Percentiles rank a stretch among this genome's conserved stretches.
These are phyloP conservation scores for Anguilla rostrata DNA, from an alignment of 2,113 vertebrate genomes.

Conservation along the genomic window DNA sequence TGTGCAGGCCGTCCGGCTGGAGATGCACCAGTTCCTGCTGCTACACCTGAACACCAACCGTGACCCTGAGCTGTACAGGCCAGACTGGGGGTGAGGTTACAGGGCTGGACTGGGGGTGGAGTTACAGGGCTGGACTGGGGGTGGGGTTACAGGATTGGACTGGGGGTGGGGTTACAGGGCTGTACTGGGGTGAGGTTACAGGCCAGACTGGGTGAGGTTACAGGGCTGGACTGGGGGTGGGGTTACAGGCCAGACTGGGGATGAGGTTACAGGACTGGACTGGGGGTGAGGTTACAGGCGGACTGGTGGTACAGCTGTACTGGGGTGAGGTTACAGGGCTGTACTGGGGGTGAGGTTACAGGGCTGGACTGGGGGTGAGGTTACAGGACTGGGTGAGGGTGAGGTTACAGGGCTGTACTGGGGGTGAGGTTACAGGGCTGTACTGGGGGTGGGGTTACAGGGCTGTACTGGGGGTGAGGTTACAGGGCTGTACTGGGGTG, in stretches of 20 bases:
- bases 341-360: too few species aligned
- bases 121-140: fast-evolving
- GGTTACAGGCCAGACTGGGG: slow-evolving; percentile 73
- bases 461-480: too few species aligned
- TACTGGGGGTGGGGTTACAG: too few species aligned
- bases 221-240: too few species aligned
- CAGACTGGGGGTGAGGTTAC: slow-evolving; percentile 74
- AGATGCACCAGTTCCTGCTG: slow-evolving; percentile 87
- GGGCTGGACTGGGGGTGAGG: slow-evolving; percentile 19
- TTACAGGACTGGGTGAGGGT: fast-evolving
- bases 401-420: too few species aligned
- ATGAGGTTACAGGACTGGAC: slow-evolving; percentile 54
- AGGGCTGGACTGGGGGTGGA: not conserved
- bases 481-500: too few species aligned
- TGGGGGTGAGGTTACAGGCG: not conserved
- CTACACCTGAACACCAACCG: slow-evolving; percentile 68
- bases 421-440: too few species aligned
- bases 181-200: too few species aligned
- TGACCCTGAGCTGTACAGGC: slow-evolving; percentile 59
- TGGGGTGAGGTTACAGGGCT: too few species aligned
- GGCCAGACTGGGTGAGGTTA: too few species aligned
- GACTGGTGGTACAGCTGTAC: fast-evolving
- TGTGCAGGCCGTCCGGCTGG: slow-evolving; percentile 80
- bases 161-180: not conserved
- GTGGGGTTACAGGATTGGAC: not conserved